Percentiles rank a stretch among this genome's conserved stretches.
phyloP scores from a whole-genome alignment of 2,888 invertebrate species.

The Lasioglossum pauxillum region DNA sequence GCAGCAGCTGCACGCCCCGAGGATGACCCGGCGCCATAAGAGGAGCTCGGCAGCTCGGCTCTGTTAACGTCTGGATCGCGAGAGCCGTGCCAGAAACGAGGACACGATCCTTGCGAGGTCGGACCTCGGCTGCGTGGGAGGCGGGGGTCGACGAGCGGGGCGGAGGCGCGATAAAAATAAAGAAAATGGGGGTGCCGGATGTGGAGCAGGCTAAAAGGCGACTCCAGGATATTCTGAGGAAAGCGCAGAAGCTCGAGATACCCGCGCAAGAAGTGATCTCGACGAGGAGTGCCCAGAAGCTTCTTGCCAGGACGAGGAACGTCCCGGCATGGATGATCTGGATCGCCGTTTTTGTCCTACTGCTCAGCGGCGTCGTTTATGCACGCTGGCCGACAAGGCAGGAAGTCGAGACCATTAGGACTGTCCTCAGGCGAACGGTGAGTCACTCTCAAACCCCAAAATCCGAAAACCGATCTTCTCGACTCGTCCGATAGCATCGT shows the following conservation, averaged over 20 bases:
- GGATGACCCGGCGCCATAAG: slow-evolving; percentile 41
- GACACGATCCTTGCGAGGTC: slow-evolving; percentile 22
- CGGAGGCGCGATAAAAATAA: slow-evolving; percentile 50
- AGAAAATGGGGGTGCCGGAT: slow-evolving; percentile 76
- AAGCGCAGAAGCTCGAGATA: slow-evolving; percentile 78
- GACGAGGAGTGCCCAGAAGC: slow-evolving; percentile 77
- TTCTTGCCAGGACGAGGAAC: slow-evolving; percentile 78
- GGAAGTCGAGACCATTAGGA: slow-evolving; percentile 80
- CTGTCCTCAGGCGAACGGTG: slow-evolving; percentile 80
- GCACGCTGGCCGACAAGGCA: slow-evolving; percentile 79
- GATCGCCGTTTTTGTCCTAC: slow-evolving; percentile 74
- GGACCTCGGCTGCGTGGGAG: not conserved
- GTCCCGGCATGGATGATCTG: slow-evolving; percentile 76
- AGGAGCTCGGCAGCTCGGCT: slow-evolving; percentile 32
- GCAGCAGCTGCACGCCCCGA: slow-evolving; percentile 21
- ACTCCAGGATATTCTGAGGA: slow-evolving; percentile 77
- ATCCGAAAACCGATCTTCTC: slow-evolving; percentile 22
- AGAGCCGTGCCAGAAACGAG: slow-evolving; percentile 27
- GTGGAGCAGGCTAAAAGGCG: slow-evolving; percentile 79
- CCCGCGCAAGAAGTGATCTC: slow-evolving; percentile 76
- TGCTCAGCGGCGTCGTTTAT: slow-evolving; percentile 77
- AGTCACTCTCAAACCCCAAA: slow-evolving; percentile 52
- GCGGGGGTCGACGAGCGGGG: slow-evolving; percentile 40
- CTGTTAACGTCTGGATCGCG: slow-evolving; percentile 61
- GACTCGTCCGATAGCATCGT: not conserved